Percentiles rank a stretch among this genome's conserved stretches.
Evolutionary conservation across 2,888 invertebrate genomes (phyloP).

Genomic region (Rhingia campestris): DNA sequence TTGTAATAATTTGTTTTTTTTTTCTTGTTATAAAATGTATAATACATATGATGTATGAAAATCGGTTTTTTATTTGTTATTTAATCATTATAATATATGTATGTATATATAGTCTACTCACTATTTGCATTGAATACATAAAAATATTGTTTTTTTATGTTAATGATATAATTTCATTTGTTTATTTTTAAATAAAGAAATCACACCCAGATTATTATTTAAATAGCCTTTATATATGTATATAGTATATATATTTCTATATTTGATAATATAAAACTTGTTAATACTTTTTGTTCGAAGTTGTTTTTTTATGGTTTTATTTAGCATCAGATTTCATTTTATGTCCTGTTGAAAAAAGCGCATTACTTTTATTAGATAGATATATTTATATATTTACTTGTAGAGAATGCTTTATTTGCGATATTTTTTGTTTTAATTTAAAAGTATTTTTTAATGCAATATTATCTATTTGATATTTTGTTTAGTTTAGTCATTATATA

Average conservation of each 20-base stretch:
- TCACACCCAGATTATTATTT: conserved; percentile 72
- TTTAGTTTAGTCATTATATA: conserved; percentile 31
- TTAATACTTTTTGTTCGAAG: conserved; percentile 73
- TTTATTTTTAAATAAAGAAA: conserved; percentile 68
- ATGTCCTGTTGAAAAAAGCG: conserved; percentile 59
- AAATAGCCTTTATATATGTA: conserved; percentile 70
- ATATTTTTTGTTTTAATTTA: conserved; percentile 41
- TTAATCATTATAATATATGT: conserved; percentile 59
- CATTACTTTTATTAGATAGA: conserved; percentile 60
- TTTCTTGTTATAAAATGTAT: conserved; percentile 64
- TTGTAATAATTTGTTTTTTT: conserved; percentile 12
- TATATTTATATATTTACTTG: conserved; percentile 3
- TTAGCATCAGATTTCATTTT: conserved; percentile 51
- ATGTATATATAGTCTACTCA: conserved; percentile 66
- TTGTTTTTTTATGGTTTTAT: conserved; percentile 48
- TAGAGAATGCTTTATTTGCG: conserved; percentile 53
- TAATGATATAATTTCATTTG: conserved; percentile 65
- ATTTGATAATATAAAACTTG: conserved; percentile 68
- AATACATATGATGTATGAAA: conserved; percentile 72
- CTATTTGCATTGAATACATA: conserved; percentile 73
- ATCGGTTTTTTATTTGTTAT: conserved; percentile 54
- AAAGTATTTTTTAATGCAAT: conserved; percentile 32
- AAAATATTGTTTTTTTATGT: conserved; percentile 68
- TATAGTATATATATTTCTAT: conserved; percentile 65
- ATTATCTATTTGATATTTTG: conserved; percentile 46